A percentile compares a stretch with the other conserved stretches of the same genome.
phyloP scores from a whole-genome alignment of 2,797 vertebrate species.

The Chloroceryle amazona region DNA sequence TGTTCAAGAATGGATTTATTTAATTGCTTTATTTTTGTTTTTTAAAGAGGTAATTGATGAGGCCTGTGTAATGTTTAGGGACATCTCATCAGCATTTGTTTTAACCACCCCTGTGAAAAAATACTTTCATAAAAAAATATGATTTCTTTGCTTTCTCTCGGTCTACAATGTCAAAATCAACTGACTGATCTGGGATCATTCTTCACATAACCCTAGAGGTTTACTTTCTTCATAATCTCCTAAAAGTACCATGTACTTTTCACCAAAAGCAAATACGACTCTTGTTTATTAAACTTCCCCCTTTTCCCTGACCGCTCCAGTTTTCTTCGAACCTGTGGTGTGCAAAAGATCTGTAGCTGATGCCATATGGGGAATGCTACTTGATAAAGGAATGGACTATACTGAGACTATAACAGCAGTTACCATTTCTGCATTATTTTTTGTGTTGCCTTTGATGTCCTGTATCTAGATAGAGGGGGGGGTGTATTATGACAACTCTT shows the following conservation, averaged over 20 bases:
- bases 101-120: slow-evolving; percentile 72
- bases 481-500: not conserved
- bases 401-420: not conserved
- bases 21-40: not conserved
- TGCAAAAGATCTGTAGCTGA: not conserved
- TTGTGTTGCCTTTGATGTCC: slow-evolving; percentile 1
- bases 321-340: slow-evolving; percentile 2
- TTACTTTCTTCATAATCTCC: not conserved
- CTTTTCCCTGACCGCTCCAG: not conserved
- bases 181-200: slow-evolving; percentile 27
- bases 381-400: not conserved
- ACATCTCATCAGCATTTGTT: slow-evolving; percentile 69
- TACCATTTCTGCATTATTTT: slow-evolving; percentile 33
- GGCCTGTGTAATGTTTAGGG: slow-evolving; percentile 51
- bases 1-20: slow-evolving; percentile 67
- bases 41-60: slow-evolving; percentile 58
- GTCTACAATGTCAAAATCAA: slow-evolving; percentile 34
- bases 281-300: slow-evolving; percentile 20
- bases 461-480: not conserved
- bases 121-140: slow-evolving; percentile 68
- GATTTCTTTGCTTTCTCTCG: slow-evolving; percentile 66
- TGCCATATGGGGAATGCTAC: not conserved
- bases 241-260: not conserved
- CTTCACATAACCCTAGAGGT: not conserved
- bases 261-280: not conserved